A percentile compares a stretch with the other conserved stretches of the same genome.
Evolutionary conservation across 2,888 invertebrate species (phyloP).

Genomic region (Pandemis corylana): DNA sequence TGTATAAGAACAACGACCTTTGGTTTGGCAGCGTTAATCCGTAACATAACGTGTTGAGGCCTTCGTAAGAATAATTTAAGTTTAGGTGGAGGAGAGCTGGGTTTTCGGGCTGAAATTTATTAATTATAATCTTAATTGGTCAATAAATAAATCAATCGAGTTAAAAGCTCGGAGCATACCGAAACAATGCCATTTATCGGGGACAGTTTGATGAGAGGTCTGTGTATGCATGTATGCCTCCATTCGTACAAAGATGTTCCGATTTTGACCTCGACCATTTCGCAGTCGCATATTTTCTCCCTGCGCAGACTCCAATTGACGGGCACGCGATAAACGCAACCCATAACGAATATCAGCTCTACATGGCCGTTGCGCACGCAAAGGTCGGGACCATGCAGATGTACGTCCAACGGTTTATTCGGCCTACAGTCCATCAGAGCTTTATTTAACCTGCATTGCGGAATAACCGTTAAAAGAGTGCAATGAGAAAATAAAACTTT

Average conservation of each 20-base stretch:
- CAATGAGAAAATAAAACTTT: background rate
- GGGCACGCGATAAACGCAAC: slow-evolving; percentile 65
- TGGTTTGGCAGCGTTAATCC: slow-evolving; percentile 72
- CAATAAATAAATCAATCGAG: background rate
- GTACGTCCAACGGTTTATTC: slow-evolving; percentile 63
- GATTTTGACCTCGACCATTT: slow-evolving; percentile 70
- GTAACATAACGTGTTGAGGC: slow-evolving; percentile 68
- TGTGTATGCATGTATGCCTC: slow-evolving; percentile 73
- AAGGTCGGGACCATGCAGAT: slow-evolving; percentile 73
- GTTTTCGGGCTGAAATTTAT: slow-evolving; percentile 61
- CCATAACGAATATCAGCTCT: slow-evolving; percentile 71
- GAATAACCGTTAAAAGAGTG: background rate
- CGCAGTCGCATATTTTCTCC: slow-evolving; percentile 76
- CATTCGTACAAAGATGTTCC: slow-evolving; percentile 75
- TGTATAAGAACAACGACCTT: slow-evolving; percentile 61
- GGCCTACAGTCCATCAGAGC: slow-evolving; percentile 70
- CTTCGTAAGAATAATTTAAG: slow-evolving; percentile 65
- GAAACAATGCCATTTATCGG: slow-evolving; percentile 69
- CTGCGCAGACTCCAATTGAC: slow-evolving; percentile 72
- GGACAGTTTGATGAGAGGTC: slow-evolving; percentile 64
- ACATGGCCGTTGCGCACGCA: slow-evolving; percentile 63
- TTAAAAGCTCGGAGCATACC: slow-evolving; percentile 51
- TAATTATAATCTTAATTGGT: background rate
- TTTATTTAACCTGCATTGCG: slow-evolving; percentile 66
- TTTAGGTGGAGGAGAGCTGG: slow-evolving; percentile 64